phyloP scores from a whole-genome alignment of 2,113 vertebrate genomes.

The Numida meleagris region DNA sequence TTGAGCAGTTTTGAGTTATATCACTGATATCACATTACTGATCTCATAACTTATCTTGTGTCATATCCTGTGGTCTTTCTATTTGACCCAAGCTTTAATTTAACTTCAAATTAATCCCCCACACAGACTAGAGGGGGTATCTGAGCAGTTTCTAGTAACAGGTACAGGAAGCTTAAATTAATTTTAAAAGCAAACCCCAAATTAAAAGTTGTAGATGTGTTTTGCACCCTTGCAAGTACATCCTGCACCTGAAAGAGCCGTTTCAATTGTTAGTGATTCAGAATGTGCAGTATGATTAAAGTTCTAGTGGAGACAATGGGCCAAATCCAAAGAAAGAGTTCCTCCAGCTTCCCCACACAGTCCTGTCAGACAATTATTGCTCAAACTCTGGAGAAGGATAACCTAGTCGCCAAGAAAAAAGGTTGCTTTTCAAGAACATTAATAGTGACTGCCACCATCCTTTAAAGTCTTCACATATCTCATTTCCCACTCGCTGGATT shows the following conservation, averaged over 20 bases:
- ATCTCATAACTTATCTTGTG: background rate
- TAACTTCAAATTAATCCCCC: conserved; percentile 16
- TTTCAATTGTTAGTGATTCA: background rate
- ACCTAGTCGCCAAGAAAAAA: background rate
- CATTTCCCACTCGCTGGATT: background rate
- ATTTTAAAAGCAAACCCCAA: background rate
- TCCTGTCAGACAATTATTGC: background rate
- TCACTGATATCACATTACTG: background rate
- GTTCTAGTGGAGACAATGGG: accelerated
- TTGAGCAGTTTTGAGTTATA: background rate
- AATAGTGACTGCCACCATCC: background rate
- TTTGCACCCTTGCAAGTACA: background rate
- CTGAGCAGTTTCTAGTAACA: background rate
- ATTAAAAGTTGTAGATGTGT: background rate
- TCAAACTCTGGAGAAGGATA: background rate
- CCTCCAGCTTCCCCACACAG: background rate
- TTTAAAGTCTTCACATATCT: background rate
- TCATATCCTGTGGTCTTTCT: background rate
- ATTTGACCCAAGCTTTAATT: background rate
- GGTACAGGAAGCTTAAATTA: background rate
- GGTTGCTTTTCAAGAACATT: background rate
- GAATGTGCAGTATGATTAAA: background rate
- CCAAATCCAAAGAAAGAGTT: background rate
- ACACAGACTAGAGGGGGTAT: accelerated
- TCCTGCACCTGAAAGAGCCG: background rate